Percentiles rank a stretch among this genome's conserved stretches.
phyloP scores from a whole-genome alignment of 2,113 vertebrate genomes.

The Micromys minutus region DNA sequence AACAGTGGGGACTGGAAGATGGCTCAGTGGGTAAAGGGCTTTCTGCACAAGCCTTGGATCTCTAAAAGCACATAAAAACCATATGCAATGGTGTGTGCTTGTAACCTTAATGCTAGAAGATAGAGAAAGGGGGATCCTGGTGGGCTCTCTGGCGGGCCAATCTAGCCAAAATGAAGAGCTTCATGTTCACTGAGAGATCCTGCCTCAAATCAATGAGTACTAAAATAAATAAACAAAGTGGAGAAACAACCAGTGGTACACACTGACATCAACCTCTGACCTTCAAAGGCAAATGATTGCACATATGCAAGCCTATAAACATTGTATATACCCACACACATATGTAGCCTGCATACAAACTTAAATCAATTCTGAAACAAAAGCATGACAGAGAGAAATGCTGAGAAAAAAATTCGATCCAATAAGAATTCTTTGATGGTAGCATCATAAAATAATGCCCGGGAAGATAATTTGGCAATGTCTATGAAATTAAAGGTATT shows the following conservation, averaged over 20 bases:
- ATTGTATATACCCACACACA: neutral
- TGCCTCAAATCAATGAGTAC: neutral
- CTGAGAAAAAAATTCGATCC: neutral
- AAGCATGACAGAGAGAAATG: neutral
- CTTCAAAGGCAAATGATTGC: neutral
- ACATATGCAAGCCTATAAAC: neutral
- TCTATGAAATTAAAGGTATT: neutral
- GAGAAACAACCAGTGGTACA: no score
- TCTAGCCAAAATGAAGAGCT: neutral
- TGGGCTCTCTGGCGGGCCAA: neutral
- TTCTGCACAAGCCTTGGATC: neutral
- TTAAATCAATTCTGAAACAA: neutral
- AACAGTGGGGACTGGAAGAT: no score
- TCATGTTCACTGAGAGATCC: neutral
- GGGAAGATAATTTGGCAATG: neutral
- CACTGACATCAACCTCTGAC: neutral
- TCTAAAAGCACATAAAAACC: no score
- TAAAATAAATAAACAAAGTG: neutral
- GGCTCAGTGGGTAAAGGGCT: neutral
- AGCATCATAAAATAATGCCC: neutral
- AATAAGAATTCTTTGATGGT: neutral
- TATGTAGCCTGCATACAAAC: neutral
- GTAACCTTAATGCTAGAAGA: neutral
- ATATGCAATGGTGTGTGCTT: neutral
- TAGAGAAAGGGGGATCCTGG: neutral